Percentiles rank a stretch among this genome's conserved stretches.
phyloP scores from a whole-genome alignment of 2,888 invertebrate species.

The Blera fallax region DNA sequence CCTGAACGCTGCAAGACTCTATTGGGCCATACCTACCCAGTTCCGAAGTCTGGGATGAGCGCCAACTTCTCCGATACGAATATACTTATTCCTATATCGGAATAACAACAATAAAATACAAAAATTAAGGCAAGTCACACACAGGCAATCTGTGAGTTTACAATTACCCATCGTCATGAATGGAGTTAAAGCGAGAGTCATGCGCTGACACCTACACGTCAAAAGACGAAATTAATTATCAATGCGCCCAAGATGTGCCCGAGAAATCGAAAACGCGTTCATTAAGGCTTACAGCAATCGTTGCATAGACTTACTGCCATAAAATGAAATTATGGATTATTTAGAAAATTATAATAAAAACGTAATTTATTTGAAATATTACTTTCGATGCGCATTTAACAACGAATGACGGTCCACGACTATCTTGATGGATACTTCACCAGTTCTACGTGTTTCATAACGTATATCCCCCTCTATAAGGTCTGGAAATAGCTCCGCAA shows the following conservation, averaged over 20 bases:
- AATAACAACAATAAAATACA: constrained; percentile 62
- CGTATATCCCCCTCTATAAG: no score
- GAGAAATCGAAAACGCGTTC: constrained; percentile 63
- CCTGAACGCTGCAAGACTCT: constrained; percentile 30
- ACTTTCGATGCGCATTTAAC: background rate
- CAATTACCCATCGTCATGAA: constrained; percentile 59
- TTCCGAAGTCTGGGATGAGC: constrained; percentile 68
- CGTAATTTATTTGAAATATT: constrained; percentile 43
- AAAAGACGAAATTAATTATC: constrained; percentile 67
- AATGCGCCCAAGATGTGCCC: constrained; percentile 63
- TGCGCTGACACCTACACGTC: constrained; percentile 70
- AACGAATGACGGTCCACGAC: background rate
- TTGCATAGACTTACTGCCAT: background rate
- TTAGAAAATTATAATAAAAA: constrained; percentile 36
- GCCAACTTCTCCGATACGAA: constrained; percentile 22
- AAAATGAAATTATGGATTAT: background rate
- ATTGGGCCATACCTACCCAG: constrained; percentile 67
- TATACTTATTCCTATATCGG: constrained; percentile 38
- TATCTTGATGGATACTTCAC: no score
- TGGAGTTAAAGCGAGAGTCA: constrained; percentile 45
- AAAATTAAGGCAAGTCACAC: constrained; percentile 68
- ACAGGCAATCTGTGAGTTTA: constrained; percentile 58
- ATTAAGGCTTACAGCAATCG: background rate
- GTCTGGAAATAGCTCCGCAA: no score
- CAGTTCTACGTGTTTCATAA: no score